These are phyloP conservation scores for Silurus meridionalis DNA, from an alignment of 2,113 vertebrate species.

Conservation along the genomic window DNA sequence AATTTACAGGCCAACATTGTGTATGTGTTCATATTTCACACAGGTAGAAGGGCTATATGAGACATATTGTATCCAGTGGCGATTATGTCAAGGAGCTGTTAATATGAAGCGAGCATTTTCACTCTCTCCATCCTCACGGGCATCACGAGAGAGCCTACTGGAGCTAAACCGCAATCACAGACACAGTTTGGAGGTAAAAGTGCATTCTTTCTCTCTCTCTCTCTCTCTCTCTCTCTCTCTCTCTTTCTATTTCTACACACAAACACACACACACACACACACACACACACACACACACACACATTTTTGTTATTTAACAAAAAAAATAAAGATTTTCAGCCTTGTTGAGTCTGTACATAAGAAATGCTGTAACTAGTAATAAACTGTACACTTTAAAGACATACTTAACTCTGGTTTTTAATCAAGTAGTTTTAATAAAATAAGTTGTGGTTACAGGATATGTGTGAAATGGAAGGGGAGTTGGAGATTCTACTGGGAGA, in stretches of 20 bases:
- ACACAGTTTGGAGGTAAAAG: constrained; percentile 85
- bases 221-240: too few relatives aligned
- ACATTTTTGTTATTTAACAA: background rate
- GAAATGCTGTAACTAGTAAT: background rate
- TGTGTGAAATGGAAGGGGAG: constrained; percentile 88
- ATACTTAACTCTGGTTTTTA: background rate
- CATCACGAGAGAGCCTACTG: constrained; percentile 88
- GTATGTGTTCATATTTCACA: background rate
- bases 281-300: constrained; percentile 1
- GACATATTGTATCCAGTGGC: constrained; percentile 89
- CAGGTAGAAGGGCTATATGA: constrained; percentile 97
- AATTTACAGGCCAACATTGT: background rate
- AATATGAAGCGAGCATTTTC: constrained; percentile 94
- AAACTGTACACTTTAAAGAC: background rate
- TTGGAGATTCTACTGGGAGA: constrained; percentile 90
- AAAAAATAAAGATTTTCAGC: background rate
- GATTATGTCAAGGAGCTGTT: constrained; percentile 83
- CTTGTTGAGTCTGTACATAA: background rate
- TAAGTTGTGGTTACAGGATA: constrained; percentile 76
- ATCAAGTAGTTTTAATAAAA: background rate
- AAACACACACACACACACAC: constrained; percentile 3
- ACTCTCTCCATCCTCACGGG: constrained; percentile 79
- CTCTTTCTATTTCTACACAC: constrained; percentile 38
- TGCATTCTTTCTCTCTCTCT: background rate
- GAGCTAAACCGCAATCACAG: constrained; percentile 87